Percentiles rank a stretch among this genome's conserved stretches.
Evolutionary conservation across 2,797 vertebrate genomes (phyloP).

Genomic region (Tachyglossus aculeatus): DNA sequence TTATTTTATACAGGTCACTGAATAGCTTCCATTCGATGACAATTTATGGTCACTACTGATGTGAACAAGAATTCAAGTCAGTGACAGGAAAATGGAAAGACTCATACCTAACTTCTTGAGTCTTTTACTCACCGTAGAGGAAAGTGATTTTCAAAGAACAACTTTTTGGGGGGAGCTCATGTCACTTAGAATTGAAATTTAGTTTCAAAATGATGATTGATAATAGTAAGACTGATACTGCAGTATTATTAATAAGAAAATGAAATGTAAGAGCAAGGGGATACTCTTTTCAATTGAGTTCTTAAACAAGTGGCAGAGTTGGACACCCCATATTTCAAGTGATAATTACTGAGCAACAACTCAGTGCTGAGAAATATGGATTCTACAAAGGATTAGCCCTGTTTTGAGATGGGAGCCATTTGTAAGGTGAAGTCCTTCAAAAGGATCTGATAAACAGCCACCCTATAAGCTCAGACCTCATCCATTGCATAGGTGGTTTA

Average conservation of each 20-base stretch:
- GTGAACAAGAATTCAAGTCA: neutral
- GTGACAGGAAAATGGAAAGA: neutral
- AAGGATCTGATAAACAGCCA: too few species aligned
- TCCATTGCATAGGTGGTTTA: too few species aligned
- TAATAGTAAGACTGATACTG: neutral
- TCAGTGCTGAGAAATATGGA: too few species aligned
- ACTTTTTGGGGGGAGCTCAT: neutral
- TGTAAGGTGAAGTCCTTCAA: too few species aligned
- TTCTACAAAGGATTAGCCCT: too few species aligned
- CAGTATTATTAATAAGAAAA: neutral
- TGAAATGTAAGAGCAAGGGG: neutral
- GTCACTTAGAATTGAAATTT: neutral
- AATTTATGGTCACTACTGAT: slow-evolving; percentile 17
- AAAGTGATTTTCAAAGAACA: slow-evolving; percentile 4
- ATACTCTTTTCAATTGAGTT: neutral
- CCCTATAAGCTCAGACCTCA: too few species aligned
- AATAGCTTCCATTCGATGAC: slow-evolving; percentile 25
- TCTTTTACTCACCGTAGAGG: neutral
- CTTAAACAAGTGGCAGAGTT: too few species aligned
- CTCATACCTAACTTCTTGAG: neutral
- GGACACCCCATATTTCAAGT: too few species aligned
- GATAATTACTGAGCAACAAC: too few species aligned
- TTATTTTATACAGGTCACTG: slow-evolving; percentile 40
- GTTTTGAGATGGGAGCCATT: too few species aligned
- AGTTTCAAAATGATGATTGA: neutral